Base-by-base conservation (phyloP, 2,888 invertebrate species). In the Drosophila mimetica region DNA sequence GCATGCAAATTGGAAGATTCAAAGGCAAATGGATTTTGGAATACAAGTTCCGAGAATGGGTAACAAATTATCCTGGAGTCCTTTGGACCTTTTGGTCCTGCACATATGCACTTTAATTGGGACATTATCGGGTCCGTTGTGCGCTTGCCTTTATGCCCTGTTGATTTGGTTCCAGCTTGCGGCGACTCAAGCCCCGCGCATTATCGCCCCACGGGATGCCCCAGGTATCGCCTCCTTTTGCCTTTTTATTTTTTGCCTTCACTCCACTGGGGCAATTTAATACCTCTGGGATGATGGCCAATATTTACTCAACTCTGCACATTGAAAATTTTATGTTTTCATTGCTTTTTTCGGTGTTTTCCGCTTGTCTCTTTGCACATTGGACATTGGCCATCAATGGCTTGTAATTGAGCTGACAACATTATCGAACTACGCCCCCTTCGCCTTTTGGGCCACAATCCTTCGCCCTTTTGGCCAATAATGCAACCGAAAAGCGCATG, bases 401-500 rank as follows among this genome's bases (percentile, higher is more conserved):
- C 25, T 44, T 69, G 52, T 69, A 70, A 70, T 69, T 70, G 53
- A 53, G 48, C 70, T 70, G 69, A 70, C 69, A 70, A 60, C 60
- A 70, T 70, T 70, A 70, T 69, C 69, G 70, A 48, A 14, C 37
- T 44, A 69, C 70, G 60, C 69, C 66, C 37, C 18, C 2, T 46
- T 14, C 18, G 6, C 25, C 25, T 7, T 4, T 25, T 25, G 1
- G 0, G 5, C 22, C 1, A 6, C 22, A 22, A 22, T 22, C 22
- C 22, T n/a, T n/a, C n/a, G n/a, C n/a, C n/a, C n/a, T 22, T 37
- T 16, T 37, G 14, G 7, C 8, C 14, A 20, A 28, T 13, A 20
- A 28, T 13, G 25, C 25, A 25, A 25, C 7, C 25, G 25, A 25
- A 25, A 53, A 42, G 32, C 32, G 53, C 53, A 14, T 53, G 53